These are phyloP conservation scores for Drosophila parvula DNA, from an alignment of 1,140 invertebrate species.

Conservation along the genomic window DNA sequence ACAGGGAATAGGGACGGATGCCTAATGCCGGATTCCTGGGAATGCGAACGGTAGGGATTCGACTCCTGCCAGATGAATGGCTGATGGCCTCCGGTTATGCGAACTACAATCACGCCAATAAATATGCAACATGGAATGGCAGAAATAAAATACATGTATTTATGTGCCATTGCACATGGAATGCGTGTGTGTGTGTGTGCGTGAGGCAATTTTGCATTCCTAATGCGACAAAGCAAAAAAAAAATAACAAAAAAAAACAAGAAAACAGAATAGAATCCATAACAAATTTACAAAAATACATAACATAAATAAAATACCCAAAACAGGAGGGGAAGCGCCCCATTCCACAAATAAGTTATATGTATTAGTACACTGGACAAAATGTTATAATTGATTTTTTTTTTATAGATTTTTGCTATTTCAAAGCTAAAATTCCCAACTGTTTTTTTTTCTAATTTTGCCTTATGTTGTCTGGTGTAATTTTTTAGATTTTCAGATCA, in stretches of 20 bases:
- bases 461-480: no score
- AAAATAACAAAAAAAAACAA: slow-evolving; percentile 6
- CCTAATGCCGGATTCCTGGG: not conserved
- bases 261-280: slow-evolving; percentile 54
- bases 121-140: slow-evolving; percentile 66
- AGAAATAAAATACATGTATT: slow-evolving; percentile 42
- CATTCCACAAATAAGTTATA: not conserved
- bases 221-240: slow-evolving; percentile 72
- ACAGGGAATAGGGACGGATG: not conserved
- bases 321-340: slow-evolving; percentile 21
- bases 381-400: no score
- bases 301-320: slow-evolving; percentile 70
- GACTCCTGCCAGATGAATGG: slow-evolving; percentile 22
- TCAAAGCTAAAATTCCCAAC: no score
- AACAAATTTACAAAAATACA: slow-evolving; percentile 68
- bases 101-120: slow-evolving; percentile 60
- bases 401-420: no score
- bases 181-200: slow-evolving; percentile 23
- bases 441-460: no score
- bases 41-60: not conserved
- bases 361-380: not conserved
- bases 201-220: slow-evolving; percentile 71
- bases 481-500: no score
- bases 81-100: slow-evolving; percentile 45
- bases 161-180: slow-evolving; percentile 14